Percentiles rank a stretch among this genome's conserved stretches.
phyloP scores from a whole-genome alignment of 2,888 invertebrate species.

The Cephus pulcher region DNA sequence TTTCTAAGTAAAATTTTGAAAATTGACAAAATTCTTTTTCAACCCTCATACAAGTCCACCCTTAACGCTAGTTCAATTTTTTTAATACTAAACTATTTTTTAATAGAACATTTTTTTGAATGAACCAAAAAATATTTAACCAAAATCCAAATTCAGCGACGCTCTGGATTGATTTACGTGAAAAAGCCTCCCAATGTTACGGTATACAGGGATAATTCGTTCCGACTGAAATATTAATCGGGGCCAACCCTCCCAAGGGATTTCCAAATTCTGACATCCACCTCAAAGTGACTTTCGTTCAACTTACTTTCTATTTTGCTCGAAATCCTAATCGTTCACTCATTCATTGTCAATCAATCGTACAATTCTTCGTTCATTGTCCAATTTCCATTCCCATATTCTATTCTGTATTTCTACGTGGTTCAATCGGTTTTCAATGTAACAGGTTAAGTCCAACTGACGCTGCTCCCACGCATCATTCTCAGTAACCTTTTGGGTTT shows the following conservation, averaged over 20 bases:
- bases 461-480: conserved; percentile 34
- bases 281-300: neutral
- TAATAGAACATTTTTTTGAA: too few relatives aligned
- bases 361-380: neutral
- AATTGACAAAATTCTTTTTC: too few relatives aligned
- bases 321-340: neutral
- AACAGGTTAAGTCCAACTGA: conserved; percentile 29
- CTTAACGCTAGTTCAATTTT: neutral
- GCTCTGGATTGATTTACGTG: neutral
- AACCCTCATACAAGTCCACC: neutral
- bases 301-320: neutral
- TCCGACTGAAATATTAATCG: neutral
- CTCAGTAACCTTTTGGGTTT: conserved; percentile 25
- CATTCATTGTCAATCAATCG: neutral
- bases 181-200: neutral
- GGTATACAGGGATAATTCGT: neutral
- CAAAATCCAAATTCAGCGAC: too few relatives aligned
- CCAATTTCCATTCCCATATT: neutral
- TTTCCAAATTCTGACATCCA: neutral
- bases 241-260: neutral
- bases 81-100: neutral
- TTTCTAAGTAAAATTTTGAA: too few relatives aligned
- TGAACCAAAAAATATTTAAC: neutral
- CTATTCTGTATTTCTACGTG: neutral
- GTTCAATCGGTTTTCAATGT: conserved; percentile 23